These are phyloP conservation scores for Equus przewalskii DNA, from an alignment of 2,113 vertebrate genomes.

Conservation along the genomic window DNA sequence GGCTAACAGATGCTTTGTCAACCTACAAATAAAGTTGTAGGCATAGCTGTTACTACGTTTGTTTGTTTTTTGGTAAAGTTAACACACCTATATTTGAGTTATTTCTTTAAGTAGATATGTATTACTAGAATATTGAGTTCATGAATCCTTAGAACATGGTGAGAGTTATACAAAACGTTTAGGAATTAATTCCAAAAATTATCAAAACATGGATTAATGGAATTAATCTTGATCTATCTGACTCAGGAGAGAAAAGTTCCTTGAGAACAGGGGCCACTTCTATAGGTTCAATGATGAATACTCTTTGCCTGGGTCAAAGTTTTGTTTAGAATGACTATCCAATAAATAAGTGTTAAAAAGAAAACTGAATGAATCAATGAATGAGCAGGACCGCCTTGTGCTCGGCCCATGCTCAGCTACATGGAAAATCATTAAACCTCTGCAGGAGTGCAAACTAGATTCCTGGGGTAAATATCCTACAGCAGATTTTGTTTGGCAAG, in stretches of 20 bases:
- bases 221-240: not conserved
- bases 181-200: not conserved
- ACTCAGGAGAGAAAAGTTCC: not conserved
- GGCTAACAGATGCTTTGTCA: not conserved
- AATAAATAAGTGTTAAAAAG: constrained; percentile 14
- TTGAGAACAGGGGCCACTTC: not conserved
- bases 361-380: not conserved
- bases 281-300: not conserved
- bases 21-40: not conserved
- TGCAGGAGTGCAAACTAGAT: not conserved
- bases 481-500: not conserved
- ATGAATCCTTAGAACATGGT: not conserved
- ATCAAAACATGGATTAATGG: not conserved
- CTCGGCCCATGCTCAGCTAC: not conserved
- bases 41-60: not conserved
- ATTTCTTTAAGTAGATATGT: not conserved
- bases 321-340: not conserved
- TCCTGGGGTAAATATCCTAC: not conserved
- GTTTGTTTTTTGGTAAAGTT: not conserved
- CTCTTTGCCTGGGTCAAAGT: not conserved
- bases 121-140: not conserved
- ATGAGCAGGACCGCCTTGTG: not conserved
- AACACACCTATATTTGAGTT: not conserved
- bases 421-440: not conserved
- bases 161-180: not conserved